Conservation (phyloP, 2,797 vertebrate genomes). For the Enteromius afrohamiltoni region DNA sequence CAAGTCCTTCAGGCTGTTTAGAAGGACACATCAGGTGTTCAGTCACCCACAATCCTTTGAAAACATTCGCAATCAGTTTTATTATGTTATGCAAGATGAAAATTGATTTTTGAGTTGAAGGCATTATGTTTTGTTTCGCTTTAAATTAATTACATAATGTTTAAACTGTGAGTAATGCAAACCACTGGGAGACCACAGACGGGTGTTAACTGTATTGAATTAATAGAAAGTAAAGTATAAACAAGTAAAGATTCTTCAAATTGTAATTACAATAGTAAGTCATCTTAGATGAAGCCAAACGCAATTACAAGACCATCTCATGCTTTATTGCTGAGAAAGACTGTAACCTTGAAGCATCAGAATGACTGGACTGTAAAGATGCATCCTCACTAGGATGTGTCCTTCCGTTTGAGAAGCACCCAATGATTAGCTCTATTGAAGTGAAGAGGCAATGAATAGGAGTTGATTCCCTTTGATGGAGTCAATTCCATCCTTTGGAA, state of each 20-base stretch:
- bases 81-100: background rate
- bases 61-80: background rate
- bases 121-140: background rate
- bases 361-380: background rate
- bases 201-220: background rate
- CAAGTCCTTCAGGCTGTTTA: background rate
- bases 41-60: background rate
- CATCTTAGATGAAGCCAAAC: background rate
- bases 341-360: background rate
- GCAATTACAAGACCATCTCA: background rate
- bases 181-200: background rate
- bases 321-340: background rate
- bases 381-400: background rate
- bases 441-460: background rate
- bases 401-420: constrained; percentile 3
- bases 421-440: constrained; percentile 1
- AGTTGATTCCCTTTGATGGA: background rate
- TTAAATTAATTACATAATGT: background rate
- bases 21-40: background rate
- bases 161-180: background rate
- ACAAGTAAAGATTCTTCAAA: background rate
- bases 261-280: background rate
- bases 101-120: background rate
- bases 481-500: background rate
- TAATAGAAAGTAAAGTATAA: background rate